phyloP scores from a whole-genome alignment of 2,888 invertebrate species.

The Sinelater perroti region DNA sequence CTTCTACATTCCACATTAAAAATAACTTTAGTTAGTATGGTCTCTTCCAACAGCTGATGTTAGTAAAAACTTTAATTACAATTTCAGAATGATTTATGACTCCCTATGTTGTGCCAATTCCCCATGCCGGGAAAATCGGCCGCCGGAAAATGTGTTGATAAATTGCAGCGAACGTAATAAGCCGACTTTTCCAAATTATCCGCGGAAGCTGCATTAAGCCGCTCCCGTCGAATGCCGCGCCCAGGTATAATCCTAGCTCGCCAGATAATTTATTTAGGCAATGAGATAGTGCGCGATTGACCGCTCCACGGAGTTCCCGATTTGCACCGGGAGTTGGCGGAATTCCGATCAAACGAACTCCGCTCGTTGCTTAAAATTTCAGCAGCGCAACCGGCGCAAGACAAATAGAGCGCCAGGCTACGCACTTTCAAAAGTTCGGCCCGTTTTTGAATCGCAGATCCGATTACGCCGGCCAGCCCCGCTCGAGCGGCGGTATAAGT shows the following conservation, averaged over 20 bases:
- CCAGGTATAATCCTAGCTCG: conserved; percentile 23
- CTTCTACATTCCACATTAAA: no score
- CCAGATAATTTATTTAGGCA: conserved; percentile 38
- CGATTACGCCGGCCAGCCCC: no score
- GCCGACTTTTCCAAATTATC: no score
- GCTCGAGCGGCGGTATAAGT: background rate
- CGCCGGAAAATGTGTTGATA: no score
- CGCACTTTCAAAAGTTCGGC: background rate
- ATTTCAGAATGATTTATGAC: no score
- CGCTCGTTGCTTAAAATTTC: conserved; percentile 25
- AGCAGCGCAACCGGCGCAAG: conserved; percentile 1
- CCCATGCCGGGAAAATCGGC: no score
- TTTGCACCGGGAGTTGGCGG: conserved; percentile 33
- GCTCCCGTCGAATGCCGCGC: conserved; percentile 25
- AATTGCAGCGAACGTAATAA: no score
- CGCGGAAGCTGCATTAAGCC: no score
- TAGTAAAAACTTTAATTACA: no score
- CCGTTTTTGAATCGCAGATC: conserved; percentile 1
- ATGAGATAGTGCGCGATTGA: conserved; percentile 40
- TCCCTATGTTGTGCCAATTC: no score
- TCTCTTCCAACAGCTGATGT: no score
- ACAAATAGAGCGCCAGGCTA: conserved; percentile 9
- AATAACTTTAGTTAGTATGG: no score
- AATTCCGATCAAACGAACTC: conserved; percentile 31
- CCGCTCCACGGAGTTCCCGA: conserved; percentile 36